A percentile compares a stretch with the other conserved stretches of the same genome.
phyloP scores from a whole-genome alignment of 2,888 invertebrate genomes.

The Eristalis intricaria region DNA sequence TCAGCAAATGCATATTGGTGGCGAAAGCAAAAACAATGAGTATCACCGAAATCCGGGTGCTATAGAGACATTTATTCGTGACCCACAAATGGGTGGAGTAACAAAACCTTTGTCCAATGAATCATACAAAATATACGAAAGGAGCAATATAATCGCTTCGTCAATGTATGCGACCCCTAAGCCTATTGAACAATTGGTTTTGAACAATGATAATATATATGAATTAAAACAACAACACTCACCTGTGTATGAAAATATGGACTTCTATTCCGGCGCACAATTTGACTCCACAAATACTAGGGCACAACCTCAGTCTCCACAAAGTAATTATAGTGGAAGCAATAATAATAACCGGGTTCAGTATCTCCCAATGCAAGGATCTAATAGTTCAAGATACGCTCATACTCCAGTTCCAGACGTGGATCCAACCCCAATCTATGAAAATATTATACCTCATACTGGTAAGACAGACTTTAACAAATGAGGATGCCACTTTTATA shows the following conservation, averaged over 20 bases:
- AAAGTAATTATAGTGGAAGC: constrained; percentile 82
- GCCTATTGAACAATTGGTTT: constrained; percentile 82
- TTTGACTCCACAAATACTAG: constrained; percentile 83
- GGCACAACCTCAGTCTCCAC: constrained; percentile 91
- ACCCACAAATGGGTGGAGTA: constrained; percentile 62
- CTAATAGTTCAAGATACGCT: constrained; percentile 80
- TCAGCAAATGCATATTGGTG: constrained; percentile 56
- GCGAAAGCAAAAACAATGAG: constrained; percentile 51
- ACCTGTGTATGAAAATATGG: constrained; percentile 91
- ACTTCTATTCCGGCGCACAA: constrained; percentile 84
- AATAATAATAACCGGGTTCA: constrained; percentile 81
- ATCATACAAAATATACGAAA: constrained; percentile 84
- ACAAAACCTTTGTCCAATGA: constrained; percentile 79
- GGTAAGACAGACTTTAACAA: constrained; percentile 73
- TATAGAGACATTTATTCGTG: constrained; percentile 76
- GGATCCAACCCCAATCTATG: constrained; percentile 84
- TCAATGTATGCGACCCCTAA: constrained; percentile 91
- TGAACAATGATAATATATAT: constrained; percentile 80
- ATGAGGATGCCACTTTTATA: not conserved
- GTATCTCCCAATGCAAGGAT: constrained; percentile 80
- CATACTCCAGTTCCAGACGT: constrained; percentile 83
- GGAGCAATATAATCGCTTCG: constrained; percentile 88
- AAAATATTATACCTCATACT: constrained; percentile 84
- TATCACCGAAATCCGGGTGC: constrained; percentile 76
- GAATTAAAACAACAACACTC: constrained; percentile 76